These are phyloP conservation scores for Phaonia tiefii DNA, from an alignment of 2,888 invertebrate genomes.

Conservation along the genomic window DNA sequence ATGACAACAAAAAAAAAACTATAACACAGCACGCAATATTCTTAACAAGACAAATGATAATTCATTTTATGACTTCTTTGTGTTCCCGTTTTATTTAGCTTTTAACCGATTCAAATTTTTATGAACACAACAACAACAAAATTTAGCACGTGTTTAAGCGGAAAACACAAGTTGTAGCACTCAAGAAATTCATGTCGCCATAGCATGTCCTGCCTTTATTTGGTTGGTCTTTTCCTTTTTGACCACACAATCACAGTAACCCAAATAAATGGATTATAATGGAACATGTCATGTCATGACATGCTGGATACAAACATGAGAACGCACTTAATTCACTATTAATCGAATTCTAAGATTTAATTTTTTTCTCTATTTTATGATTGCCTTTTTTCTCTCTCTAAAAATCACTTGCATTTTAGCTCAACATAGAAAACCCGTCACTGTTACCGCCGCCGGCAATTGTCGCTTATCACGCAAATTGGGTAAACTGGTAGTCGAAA, in stretches of 20 bases:
- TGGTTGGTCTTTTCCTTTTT: no score
- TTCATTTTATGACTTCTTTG: not conserved
- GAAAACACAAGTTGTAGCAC: not conserved
- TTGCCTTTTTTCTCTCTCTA: slow-evolving; percentile 12
- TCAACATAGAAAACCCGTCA: no score
- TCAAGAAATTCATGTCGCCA: slow-evolving; percentile 24
- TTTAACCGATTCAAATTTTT: not conserved
- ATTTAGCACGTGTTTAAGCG: slow-evolving; percentile 9
- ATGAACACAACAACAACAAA: not conserved
- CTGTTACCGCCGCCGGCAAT: slow-evolving; percentile 27
- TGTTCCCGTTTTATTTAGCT: no score
- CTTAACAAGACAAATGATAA: no score
- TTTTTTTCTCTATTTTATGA: not conserved
- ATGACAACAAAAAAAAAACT: no score
- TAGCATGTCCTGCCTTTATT: slow-evolving; percentile 32
- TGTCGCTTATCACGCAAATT: slow-evolving; percentile 42
- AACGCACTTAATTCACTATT: slow-evolving; percentile 45
- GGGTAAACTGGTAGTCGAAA: not conserved
- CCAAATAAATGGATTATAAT: slow-evolving; percentile 14
- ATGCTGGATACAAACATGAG: slow-evolving; percentile 12
- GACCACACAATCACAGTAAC: slow-evolving; percentile 19
- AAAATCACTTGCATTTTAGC: slow-evolving; percentile 1
- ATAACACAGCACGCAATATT: slow-evolving; percentile 32
- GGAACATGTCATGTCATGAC: slow-evolving; percentile 6
- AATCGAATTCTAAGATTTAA: slow-evolving; percentile 17